Evolutionary conservation across 2,113 vertebrate genomes (phyloP).

Genomic region (Brachirus orientalis): DNA sequence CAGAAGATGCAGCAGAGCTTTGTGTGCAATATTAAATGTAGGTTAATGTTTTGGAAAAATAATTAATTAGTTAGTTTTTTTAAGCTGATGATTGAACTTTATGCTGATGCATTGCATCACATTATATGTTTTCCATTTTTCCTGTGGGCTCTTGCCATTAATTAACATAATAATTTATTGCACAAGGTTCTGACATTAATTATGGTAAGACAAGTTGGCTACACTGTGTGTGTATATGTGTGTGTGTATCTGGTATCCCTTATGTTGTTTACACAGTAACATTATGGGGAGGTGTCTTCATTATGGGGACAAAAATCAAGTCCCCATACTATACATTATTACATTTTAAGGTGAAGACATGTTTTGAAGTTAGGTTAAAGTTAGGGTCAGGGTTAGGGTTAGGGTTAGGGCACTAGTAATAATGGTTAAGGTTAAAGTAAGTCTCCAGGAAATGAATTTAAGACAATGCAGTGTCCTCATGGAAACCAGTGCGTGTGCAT

Average conservation of each 20-base stretch:
- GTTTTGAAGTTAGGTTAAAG: too few relatives aligned
- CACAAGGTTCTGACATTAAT: slow-evolving; percentile 32
- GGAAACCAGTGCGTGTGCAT: slow-evolving; percentile 1
- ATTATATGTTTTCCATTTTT: slow-evolving; percentile 25
- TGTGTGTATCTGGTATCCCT: slow-evolving; percentile 1
- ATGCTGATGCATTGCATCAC: slow-evolving; percentile 22
- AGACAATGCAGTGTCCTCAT: too few relatives aligned
- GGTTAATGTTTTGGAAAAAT: background rate
- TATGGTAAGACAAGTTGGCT: slow-evolving; percentile 10
- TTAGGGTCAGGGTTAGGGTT: too few relatives aligned
- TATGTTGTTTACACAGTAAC: too few relatives aligned
- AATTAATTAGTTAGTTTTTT: background rate
- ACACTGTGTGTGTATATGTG: background rate
- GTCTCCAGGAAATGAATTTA: too few relatives aligned
- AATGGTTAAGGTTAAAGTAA: too few relatives aligned
- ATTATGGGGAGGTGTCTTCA: too few relatives aligned
- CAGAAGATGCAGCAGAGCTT: background rate
- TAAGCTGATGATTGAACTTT: background rate
- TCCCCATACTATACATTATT: too few relatives aligned
- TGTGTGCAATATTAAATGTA: background rate
- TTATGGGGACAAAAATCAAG: too few relatives aligned
- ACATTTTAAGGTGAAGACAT: too few relatives aligned
- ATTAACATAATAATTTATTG: slow-evolving; percentile 57
- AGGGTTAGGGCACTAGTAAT: too few relatives aligned
- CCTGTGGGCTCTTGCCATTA: slow-evolving; percentile 27